Base-by-base conservation (phyloP, 2,888 invertebrate species). In the Rotaria macrura region DNA sequence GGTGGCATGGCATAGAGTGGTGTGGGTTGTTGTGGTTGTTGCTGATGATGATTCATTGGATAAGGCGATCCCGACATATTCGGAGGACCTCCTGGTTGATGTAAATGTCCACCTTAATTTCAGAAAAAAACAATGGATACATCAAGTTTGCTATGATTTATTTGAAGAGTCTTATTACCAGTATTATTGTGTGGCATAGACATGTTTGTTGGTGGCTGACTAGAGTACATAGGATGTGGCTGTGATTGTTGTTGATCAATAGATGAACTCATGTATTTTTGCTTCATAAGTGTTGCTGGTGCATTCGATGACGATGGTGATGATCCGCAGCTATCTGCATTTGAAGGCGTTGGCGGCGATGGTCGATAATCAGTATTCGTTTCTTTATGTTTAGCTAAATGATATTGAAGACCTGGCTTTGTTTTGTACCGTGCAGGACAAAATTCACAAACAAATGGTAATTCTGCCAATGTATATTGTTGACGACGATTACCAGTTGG, bases 231-330 rank as follows among this genome's bases (percentile, higher is more conserved):
- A 20, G 65, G 65, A 65, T 65, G 65, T 34, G n/a, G 55, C 29
- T 55, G 55, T 7, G 3, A n/a, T 55, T 65, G 65, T 17, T 29
- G 29, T 29, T 65, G 65, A 34, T 65, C 65, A 34, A 34, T 34
- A 65, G 65, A 20, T 65, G 65, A 14, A 65, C 20, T 65, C 65
- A 65, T 65, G 43, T 79, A 79, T 79, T 79, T 79, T 40, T 43
- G 79, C 43, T 79, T 79, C 79, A 79, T 79, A 49, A 38, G 87
- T 20, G 87, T 87, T 40, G 87, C 86, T 54, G 87, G 87, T 55
- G 87, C 87, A 72, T 88, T 87, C 25, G 87, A 87, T 7, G 86
- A 79, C 57, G 84, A 87, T 87, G 84, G 86, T 87, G 86, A 43
- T 79, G 79, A 65, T n/a, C 65, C 65, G 20, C 29, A 1, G 20